Conservation (phyloP, 2,888 invertebrate genomes). For the Sphaerophoria rueppellii region DNA sequence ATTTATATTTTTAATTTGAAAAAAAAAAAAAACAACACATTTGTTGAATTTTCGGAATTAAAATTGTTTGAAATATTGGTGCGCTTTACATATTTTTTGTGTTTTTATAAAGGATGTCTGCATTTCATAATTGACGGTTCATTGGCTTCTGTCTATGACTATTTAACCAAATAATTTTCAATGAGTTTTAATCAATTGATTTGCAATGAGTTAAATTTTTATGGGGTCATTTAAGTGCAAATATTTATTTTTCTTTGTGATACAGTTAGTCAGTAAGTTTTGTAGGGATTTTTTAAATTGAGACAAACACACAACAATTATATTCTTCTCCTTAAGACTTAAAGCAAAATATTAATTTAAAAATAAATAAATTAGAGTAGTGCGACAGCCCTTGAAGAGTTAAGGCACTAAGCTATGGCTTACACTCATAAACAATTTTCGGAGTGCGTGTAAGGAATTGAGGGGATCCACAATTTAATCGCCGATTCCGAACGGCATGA, state of each 20-base stretch:
- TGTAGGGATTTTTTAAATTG: not conserved
- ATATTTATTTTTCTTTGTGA: not conserved
- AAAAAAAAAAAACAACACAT: too few species aligned
- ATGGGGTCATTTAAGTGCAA: constrained; percentile 29
- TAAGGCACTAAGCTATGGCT: too few species aligned
- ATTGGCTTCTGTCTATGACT: not conserved
- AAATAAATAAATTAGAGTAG: too few species aligned
- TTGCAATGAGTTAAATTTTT: constrained; percentile 16
- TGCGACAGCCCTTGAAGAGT: too few species aligned
- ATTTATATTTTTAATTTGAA: too few species aligned
- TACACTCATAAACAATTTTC: too few species aligned
- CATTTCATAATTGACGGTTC: not conserved
- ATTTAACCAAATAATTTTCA: constrained; percentile 24
- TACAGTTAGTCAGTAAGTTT: constrained; percentile 34
- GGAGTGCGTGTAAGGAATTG: too few species aligned
- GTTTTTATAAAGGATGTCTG: not conserved
- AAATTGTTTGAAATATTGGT: constrained; percentile 21
- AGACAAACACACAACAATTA: not conserved
- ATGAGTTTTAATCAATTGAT: constrained; percentile 48
- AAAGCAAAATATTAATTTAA: too few species aligned
- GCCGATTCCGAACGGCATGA: too few species aligned
- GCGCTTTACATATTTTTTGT: not conserved
- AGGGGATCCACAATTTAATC: too few species aligned
- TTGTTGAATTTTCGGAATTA: constrained; percentile 28
- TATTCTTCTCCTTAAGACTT: not conserved